Percentiles rank a stretch among this genome's conserved stretches.
These are phyloP conservation scores for Thunnus maccoyii DNA, from an alignment of 2,113 vertebrate species.

Conservation along the genomic window DNA sequence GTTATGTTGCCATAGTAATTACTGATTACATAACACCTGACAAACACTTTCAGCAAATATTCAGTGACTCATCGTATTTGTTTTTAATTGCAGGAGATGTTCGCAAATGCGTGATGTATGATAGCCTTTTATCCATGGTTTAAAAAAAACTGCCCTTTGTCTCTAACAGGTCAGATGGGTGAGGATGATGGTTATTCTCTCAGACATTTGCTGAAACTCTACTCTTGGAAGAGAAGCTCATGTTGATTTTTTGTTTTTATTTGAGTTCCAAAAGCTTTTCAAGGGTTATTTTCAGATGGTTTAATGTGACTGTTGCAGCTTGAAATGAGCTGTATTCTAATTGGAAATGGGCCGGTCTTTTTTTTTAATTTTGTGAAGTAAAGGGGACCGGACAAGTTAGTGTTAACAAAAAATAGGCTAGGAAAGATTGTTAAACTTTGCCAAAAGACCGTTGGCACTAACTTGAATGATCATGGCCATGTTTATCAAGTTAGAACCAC, in stretches of 20 bases:
- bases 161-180: not conserved
- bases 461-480: no score
- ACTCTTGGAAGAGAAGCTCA: not conserved
- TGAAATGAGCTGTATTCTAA: not conserved
- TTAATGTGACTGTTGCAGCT: not conserved
- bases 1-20: constrained; percentile 64
- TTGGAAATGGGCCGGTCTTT: not conserved
- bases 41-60: constrained; percentile 19
- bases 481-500: no score
- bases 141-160: not conserved
- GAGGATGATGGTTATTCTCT: not conserved
- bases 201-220: not conserved
- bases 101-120: not conserved
- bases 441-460: no score
- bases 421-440: no score
- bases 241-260: constrained; percentile 3
- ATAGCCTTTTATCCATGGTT: not conserved
- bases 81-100: constrained; percentile 27
- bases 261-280: not conserved
- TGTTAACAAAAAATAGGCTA: not conserved
- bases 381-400: not conserved
- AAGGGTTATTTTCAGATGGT: not conserved
- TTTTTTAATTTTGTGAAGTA: not conserved
- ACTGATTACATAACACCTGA: constrained; percentile 45
- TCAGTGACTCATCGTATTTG: constrained; percentile 45